phyloP scores from a whole-genome alignment of 2,113 vertebrate species.

The Perca flavescens region DNA sequence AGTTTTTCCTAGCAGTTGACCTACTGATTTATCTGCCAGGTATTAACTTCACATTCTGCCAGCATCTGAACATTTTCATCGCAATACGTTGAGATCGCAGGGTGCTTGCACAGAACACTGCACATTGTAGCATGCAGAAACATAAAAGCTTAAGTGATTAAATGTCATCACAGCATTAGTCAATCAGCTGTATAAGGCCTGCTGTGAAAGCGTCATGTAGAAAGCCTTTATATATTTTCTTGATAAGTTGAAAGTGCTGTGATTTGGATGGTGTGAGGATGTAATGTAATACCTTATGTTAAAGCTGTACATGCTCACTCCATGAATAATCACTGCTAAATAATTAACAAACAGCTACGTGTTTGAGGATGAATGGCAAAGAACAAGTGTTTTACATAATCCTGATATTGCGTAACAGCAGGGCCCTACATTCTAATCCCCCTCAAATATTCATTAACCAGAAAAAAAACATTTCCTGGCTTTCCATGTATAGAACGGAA shows the following conservation, averaged over 20 bases:
- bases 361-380: slow-evolving; percentile 33
- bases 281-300: slow-evolving; percentile 13
- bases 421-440: slow-evolving; percentile 51
- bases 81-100: slow-evolving; percentile 5
- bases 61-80: slow-evolving; percentile 1
- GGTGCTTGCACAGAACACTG: not conserved
- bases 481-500: slow-evolving; percentile 40
- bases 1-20: not conserved
- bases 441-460: slow-evolving; percentile 67
- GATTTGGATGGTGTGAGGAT: slow-evolving; percentile 7
- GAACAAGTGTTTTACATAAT: slow-evolving; percentile 69
- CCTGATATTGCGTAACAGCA: slow-evolving; percentile 48
- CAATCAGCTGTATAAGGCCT: not conserved
- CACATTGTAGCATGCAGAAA: slow-evolving; percentile 2
- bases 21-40: not conserved
- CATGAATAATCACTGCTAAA: slow-evolving; percentile 46
- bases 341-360: slow-evolving; percentile 61
- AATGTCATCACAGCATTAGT: slow-evolving; percentile 49
- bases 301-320: slow-evolving; percentile 7
- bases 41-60: slow-evolving; percentile 1
- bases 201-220: slow-evolving; percentile 22
- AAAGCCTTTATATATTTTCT: slow-evolving; percentile 32
- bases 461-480: slow-evolving; percentile 2
- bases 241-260: slow-evolving; percentile 4
- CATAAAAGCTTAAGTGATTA: slow-evolving; percentile 54